These are phyloP conservation scores for Macrophya alboannulata DNA, from an alignment of 2,888 invertebrate species.

Conservation along the genomic window DNA sequence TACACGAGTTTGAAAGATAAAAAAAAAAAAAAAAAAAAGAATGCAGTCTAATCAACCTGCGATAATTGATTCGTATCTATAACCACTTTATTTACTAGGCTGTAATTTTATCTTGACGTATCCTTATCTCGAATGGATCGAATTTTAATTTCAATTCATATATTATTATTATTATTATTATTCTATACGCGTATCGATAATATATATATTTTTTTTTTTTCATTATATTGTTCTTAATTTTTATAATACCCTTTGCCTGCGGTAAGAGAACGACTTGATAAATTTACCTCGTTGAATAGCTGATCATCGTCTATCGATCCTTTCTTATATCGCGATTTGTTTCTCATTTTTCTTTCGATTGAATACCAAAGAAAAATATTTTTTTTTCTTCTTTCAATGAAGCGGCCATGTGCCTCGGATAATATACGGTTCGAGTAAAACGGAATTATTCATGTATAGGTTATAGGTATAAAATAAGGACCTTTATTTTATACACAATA, in stretches of 20 bases:
- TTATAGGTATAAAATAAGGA: no score
- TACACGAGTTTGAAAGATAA: not conserved
- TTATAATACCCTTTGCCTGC: no score
- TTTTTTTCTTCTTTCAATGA: no score
- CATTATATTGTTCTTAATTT: no score
- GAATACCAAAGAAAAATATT: no score
- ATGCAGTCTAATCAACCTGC: not conserved
- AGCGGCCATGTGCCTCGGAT: no score
- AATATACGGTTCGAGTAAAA: no score
- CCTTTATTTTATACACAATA: no score
- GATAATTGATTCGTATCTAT: not conserved
- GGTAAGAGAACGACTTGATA: no score
- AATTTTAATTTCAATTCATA: not conserved
- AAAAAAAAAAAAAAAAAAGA: not conserved
- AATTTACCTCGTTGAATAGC: conserved; percentile 46
- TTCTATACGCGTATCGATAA: no score
- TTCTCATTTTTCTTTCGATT: conserved; percentile 14
- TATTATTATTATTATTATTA: not conserved
- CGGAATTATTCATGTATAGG: no score
- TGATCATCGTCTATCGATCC: conserved; percentile 4
- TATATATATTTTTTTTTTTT: no score
- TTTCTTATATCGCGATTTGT: not conserved
- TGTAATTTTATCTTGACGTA: not conserved
- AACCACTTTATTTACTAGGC: not conserved
- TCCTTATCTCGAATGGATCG: not conserved